Conservation (phyloP, 2,113 vertebrate genomes). For the Corythoichthys haematopterus region DNA sequence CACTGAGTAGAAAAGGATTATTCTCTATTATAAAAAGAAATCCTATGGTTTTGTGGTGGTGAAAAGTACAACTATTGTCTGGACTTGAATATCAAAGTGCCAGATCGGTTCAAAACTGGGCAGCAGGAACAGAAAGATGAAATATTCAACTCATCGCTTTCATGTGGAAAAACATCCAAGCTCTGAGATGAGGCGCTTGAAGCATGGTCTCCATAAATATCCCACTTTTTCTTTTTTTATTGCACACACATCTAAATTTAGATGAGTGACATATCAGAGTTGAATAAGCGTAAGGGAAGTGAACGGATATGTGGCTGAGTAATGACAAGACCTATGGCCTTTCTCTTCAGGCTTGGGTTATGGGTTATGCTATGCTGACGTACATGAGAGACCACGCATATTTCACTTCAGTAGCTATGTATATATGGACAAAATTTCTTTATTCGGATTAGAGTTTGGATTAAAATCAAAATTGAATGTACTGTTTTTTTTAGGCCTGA, state of each 20-base stretch:
- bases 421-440: too few species aligned
- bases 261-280: slow-evolving; percentile 36
- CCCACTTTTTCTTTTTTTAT: slow-evolving; percentile 16
- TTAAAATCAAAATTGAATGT: too few species aligned
- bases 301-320: slow-evolving; percentile 17
- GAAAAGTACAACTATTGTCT: slow-evolving; percentile 18
- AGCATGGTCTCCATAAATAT: slow-evolving; percentile 37
- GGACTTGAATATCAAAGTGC: not conserved
- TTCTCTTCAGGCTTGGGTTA: slow-evolving; percentile 1
- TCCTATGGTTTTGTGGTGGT: slow-evolving; percentile 16
- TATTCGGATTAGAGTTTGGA: too few species aligned
- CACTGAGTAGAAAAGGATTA: slow-evolving; percentile 27
- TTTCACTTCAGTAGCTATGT: too few species aligned
- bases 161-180: slow-evolving; percentile 21
- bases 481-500: too few species aligned
- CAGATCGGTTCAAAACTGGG: slow-evolving; percentile 13
- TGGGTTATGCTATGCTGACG: too few species aligned
- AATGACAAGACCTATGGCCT: slow-evolving; percentile 11
- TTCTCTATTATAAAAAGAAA: slow-evolving; percentile 7
- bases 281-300: slow-evolving; percentile 21
- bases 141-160: slow-evolving; percentile 25
- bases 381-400: too few species aligned
- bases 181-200: slow-evolving; percentile 15
- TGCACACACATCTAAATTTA: slow-evolving; percentile 44
- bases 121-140: slow-evolving; percentile 24